Conservation (phyloP, 2,113 vertebrate genomes). For the Brienomyrus brachyistius region DNA sequence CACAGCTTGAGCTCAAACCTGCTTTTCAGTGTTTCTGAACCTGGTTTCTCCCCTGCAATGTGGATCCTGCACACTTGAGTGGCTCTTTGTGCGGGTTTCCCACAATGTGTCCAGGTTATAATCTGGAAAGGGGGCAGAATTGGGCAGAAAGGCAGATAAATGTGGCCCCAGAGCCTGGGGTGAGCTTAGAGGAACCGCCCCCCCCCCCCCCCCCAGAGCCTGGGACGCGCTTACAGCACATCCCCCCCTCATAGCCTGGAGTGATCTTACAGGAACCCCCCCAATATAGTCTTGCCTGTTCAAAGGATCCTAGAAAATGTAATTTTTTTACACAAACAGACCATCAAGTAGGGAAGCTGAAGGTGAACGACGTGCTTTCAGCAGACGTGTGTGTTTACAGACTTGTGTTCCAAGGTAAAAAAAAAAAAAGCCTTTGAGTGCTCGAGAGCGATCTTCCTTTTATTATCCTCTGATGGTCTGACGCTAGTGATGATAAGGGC, state of each 20-base stretch:
- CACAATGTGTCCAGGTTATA: neutral
- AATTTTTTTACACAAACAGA: neutral
- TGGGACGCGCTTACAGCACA: too few species aligned
- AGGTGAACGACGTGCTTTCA: neutral
- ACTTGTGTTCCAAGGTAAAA: neutral
- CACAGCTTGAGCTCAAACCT: neutral
- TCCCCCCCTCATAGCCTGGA: neutral
- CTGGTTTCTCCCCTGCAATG: neutral
- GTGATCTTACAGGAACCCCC: neutral
- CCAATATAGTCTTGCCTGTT: neutral
- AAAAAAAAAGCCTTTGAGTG: neutral
- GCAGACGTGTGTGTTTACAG: neutral
- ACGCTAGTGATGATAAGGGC: conserved; percentile 30
- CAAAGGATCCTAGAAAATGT: neutral
- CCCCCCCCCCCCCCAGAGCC: neutral
- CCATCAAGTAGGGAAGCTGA: neutral
- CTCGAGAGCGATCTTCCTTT: conserved; percentile 1
- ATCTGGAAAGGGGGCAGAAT: neutral
- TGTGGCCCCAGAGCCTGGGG: neutral
- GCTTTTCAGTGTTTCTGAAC: neutral
- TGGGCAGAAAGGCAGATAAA: neutral
- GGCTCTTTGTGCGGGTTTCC: neutral
- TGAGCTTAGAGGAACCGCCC: neutral
- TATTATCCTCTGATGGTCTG: conserved; percentile 41
- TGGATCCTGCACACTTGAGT: neutral